Base-by-base conservation (phyloP, 2,888 invertebrate genomes). In the Acanthococcus lagerstroemiae region DNA sequence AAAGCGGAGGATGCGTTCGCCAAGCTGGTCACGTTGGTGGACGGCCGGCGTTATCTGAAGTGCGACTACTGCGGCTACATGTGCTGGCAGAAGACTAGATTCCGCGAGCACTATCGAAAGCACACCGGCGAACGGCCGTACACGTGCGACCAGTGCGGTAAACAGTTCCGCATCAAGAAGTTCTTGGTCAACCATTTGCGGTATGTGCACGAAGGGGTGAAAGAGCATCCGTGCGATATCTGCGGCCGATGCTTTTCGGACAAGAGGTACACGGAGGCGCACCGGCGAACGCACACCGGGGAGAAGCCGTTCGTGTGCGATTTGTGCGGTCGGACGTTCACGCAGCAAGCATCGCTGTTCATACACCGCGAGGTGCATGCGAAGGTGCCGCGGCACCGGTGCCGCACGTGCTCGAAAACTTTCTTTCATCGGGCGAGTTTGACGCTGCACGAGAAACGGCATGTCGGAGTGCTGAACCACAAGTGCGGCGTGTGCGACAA, bases 291-390 rank as follows among this genome's bases (percentile, higher is more conserved):
- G 26, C 68, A 68, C 46, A 67, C 77, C 0, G 78, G 75, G 1
- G 78, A 77, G 67, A 72, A 76, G 48, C 75, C 74, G 0, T 78
- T 75, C 69, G 74, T 75, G 56, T 82, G 82, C 71, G 73, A 75
- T n/a, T 69, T 73, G 6, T 82, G 82, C 72, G 75, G 76, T 5
- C 67, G 65, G 25, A 67, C 55, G 26, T 69, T 69, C 54, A 63
- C 61, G 1, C 68, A 69, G 44, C 65, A 68, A 15, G 81, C 75
- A 72, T 83, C 83, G 71, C 73, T 84, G 69, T 74, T 78, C 70
- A 76, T 79, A 56, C 85, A 85, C 72, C 72, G 75, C 63, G 79
- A 78, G 67, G 75, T 76, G n/a, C 82, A 82, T 73, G 73, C 72
- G 1, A 74, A 75, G 7, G 73, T 74, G 26, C 77, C 77, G 68